Base-by-base conservation (phyloP, 2,113 vertebrate species). In the Nothobranchius furzeri region DNA sequence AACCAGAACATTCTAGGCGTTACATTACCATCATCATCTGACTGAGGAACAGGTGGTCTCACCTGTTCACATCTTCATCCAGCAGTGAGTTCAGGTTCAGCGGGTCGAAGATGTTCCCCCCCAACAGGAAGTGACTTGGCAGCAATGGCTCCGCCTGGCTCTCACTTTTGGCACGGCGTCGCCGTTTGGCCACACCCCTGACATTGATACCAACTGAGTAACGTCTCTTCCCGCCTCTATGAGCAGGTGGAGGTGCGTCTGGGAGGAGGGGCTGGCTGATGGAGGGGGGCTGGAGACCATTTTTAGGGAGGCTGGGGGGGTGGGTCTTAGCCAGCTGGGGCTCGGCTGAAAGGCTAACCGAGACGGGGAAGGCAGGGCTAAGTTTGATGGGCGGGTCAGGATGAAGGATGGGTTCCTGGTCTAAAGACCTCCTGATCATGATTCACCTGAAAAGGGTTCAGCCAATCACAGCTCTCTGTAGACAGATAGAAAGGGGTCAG, bases 81-180 rank as follows among this genome's bases (percentile, higher is more conserved):
- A 96, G 37, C 1, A 97, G 90, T 0, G 95, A 96, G 90, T 98
- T 98, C 45, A 98, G 93, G 81, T 98, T 98, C 12, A 98, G 85
- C 0, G 96, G 96, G 79, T 97, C 96, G 9, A 96, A 96, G 70
- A 97, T 98, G 83, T 97, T 98, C 14, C 96, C 96, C 0, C 96
- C 96, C 76, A 98, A 62, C 42, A 95, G 90, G 73, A 98, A 98
- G 77, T 96, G 92, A 51, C 92, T 94, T 0, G 95, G 96, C 1
- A 95, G 88, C 4, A 95, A 88, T 0, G 95, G 92, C 49, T 96
- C 95, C 0, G 84, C 73, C 59, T 88, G 90, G 74, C 93, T 91
- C 62, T 96, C 95, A 0, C 95, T 97, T 79, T 92, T 94, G 42
- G 91, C 89, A 0, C 95, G 92, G 0, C 94, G 92, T 0, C 92